Conservation (phyloP, 92 coral and sea anemone species). For the Epizoanthus illoricatus region DNA sequence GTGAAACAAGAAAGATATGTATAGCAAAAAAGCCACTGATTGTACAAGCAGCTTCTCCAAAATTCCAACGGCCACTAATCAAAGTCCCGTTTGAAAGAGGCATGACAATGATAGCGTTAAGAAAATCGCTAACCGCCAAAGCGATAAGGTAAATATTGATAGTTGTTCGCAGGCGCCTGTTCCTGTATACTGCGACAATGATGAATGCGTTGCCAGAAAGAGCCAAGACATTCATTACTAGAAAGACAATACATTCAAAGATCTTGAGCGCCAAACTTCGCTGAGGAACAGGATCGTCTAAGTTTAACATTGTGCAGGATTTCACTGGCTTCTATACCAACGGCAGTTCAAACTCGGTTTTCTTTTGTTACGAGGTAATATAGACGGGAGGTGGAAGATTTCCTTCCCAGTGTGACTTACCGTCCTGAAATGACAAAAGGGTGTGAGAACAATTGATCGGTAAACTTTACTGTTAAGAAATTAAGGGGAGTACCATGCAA, state of each 20-base stretch:
- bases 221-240: conserved; percentile 15
- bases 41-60: conserved; percentile 17
- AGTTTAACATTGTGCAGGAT: not conserved
- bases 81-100: conserved; percentile 21
- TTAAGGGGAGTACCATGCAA: too few species aligned
- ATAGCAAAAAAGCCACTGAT: conserved; percentile 36
- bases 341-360: too few species aligned
- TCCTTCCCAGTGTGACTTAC: too few species aligned
- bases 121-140: conserved; percentile 30
- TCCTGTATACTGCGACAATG: conserved; percentile 22
- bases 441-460: too few species aligned
- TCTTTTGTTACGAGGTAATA: too few species aligned
- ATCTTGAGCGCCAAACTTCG: conserved; percentile 24
- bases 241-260: conserved; percentile 11
- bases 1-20: conserved; percentile 34
- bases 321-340: too few species aligned
- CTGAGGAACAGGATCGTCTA: conserved; percentile 28
- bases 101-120: conserved; percentile 40
- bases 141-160: conserved; percentile 41
- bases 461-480: too few species aligned
- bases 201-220: conserved; percentile 26
- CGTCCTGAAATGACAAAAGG: too few species aligned
- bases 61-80: conserved; percentile 43
- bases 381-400: too few species aligned
- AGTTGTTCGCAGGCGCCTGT: conserved; percentile 37